Percentiles rank a stretch among this genome's conserved stretches.
Evolutionary conservation across 2,113 vertebrate genomes (phyloP).

Genomic region (Chaetura pelagica): DNA sequence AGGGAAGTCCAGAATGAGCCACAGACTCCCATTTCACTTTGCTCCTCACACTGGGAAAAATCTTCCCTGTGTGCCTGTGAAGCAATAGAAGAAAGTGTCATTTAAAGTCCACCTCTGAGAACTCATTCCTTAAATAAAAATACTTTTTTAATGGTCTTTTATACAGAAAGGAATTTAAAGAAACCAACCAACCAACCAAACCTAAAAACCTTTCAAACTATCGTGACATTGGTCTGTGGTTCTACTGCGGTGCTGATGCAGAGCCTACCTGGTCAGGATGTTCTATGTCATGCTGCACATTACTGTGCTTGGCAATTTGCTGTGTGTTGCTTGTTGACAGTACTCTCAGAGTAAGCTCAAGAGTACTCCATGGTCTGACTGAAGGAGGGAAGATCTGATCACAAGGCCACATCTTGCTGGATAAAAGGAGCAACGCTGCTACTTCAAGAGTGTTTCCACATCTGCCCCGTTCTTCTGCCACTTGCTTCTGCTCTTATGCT

Average conservation of each 20-base stretch:
- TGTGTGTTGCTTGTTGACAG: background rate
- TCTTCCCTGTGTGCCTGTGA: background rate
- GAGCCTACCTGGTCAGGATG: background rate
- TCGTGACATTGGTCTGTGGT: background rate
- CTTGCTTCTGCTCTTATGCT: background rate
- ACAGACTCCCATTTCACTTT: background rate
- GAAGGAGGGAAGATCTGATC: background rate
- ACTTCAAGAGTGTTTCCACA: background rate
- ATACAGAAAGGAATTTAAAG: background rate
- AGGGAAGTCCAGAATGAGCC: background rate
- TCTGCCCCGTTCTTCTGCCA: background rate
- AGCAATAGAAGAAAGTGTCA: background rate
- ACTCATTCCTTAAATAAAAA: background rate
- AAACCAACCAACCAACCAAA: background rate
- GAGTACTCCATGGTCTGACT: background rate
- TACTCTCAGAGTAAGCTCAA: background rate
- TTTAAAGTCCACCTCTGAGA: background rate
- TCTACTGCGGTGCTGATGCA: background rate
- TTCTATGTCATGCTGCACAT: background rate
- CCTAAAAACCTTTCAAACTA: background rate
- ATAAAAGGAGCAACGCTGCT: background rate
- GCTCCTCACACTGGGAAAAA: background rate
- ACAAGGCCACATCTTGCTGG: background rate
- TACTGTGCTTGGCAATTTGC: background rate
- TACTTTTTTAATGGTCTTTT: background rate